A percentile compares a stretch with the other conserved stretches of the same genome.
phyloP scores from a whole-genome alignment of 2,113 vertebrate species.

The Thoracochromis brauschi region DNA sequence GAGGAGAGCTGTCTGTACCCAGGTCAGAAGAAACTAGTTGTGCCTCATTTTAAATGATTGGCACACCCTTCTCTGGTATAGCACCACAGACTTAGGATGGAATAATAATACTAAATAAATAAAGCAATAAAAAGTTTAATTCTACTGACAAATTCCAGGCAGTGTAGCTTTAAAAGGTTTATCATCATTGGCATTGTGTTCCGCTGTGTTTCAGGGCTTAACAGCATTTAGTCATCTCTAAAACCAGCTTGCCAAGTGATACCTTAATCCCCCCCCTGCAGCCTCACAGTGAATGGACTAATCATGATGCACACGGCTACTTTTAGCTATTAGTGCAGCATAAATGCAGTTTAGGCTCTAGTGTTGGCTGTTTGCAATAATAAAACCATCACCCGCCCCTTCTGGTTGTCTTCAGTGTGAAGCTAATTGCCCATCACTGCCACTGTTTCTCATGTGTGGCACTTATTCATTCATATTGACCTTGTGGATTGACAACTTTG shows the following conservation, averaged over 20 bases:
- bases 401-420: background rate
- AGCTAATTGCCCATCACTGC: background rate
- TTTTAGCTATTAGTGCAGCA: slow-evolving; percentile 11
- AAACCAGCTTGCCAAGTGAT: slow-evolving; percentile 47
- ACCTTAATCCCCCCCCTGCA: slow-evolving; percentile 39
- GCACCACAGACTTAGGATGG: background rate
- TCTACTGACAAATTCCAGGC: background rate
- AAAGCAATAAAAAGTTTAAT: background rate
- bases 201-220: slow-evolving; percentile 30
- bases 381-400: background rate
- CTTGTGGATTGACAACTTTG: background rate
- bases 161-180: background rate
- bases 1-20: background rate
- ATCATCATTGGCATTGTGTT: background rate
- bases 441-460: background rate
- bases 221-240: slow-evolving; percentile 42
- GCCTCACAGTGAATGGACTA: background rate
- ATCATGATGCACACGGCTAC: slow-evolving; percentile 21
- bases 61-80: background rate
- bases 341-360: background rate
- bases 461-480: background rate
- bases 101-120: background rate
- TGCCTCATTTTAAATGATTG: background rate
- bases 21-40: background rate
- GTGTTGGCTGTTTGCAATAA: background rate